phyloP scores from a whole-genome alignment of 2,888 invertebrate genomes.

The Agapostemon virescens region DNA sequence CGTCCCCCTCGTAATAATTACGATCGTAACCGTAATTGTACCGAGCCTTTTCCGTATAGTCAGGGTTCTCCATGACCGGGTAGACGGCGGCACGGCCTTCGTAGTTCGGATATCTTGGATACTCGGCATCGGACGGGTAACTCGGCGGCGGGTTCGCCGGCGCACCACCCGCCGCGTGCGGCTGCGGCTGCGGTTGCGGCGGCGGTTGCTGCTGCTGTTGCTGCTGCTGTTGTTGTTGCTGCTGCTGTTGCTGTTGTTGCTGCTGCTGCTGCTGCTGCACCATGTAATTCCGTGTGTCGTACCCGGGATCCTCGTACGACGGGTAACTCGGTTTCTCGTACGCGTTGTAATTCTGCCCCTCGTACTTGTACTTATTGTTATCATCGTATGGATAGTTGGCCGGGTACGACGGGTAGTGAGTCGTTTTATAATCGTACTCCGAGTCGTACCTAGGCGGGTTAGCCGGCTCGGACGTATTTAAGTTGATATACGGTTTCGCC shows the following conservation, averaged over 20 bases:
- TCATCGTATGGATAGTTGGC: conserved; percentile 79
- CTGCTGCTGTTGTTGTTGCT: conserved; percentile 41
- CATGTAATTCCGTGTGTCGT: conserved; percentile 69
- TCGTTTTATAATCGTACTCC: conserved; percentile 79
- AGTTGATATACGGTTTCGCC: conserved; percentile 75
- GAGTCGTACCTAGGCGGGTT: conserved; percentile 72
- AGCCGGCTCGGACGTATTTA: conserved; percentile 71
- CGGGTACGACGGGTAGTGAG: conserved; percentile 79
- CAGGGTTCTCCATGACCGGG: conserved; percentile 61
- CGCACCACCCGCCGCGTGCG: neutral
- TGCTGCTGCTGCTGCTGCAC: conserved; percentile 56
- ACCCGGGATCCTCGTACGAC: conserved; percentile 70
- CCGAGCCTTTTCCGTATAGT: conserved; percentile 72
- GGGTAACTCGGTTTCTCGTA: conserved; percentile 71
- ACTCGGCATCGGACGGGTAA: conserved; percentile 71
- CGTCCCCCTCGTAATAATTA: conserved; percentile 70
- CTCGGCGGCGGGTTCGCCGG: conserved; percentile 47
- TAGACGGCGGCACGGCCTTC: conserved; percentile 62
- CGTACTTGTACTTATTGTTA: conserved; percentile 75
- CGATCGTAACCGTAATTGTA: conserved; percentile 73
- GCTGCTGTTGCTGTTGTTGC: conserved; percentile 48
- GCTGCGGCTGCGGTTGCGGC: conserved; percentile 50
- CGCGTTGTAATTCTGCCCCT: conserved; percentile 65
- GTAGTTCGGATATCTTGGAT: conserved; percentile 70
- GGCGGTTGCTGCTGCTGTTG: conserved; percentile 50